phyloP scores from a whole-genome alignment of 2,113 vertebrate species.

The Zingel zingel region DNA sequence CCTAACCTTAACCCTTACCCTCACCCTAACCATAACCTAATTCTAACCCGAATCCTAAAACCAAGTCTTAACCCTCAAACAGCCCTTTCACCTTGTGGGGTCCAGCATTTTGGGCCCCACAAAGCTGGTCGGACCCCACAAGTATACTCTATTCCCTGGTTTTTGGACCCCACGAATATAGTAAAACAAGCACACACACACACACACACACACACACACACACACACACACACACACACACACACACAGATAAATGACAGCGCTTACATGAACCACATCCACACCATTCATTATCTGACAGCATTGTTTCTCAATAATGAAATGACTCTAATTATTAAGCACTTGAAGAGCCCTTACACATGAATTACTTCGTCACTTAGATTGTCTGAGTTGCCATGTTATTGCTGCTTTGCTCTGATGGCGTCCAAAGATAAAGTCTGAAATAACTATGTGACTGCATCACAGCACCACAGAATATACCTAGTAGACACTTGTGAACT shows the following conservation, averaged over 20 bases:
- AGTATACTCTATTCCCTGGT: too few species aligned
- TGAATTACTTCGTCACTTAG: constrained; percentile 17
- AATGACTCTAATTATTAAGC: constrained; percentile 34
- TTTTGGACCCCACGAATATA: too few species aligned
- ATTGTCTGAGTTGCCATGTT: constrained; percentile 12
- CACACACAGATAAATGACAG: constrained; percentile 24
- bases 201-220: constrained; percentile 11
- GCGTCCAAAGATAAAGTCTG: constrained; percentile 3
- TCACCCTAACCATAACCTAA: too few species aligned
- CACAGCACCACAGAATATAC: background rate
- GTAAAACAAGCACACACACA: constrained; percentile 27
- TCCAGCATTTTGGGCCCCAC: too few species aligned
- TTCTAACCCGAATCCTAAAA: too few species aligned
- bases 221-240: constrained; percentile 37
- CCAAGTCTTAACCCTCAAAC: too few species aligned
- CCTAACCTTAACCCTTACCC: too few species aligned
- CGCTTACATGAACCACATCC: constrained; percentile 4
- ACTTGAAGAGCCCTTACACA: constrained; percentile 29
- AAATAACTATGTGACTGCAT: background rate
- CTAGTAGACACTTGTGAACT: background rate
- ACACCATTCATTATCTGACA: constrained; percentile 28
- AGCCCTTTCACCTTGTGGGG: too few species aligned
- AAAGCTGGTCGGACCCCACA: too few species aligned
- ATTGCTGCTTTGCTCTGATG: background rate
- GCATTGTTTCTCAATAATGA: constrained; percentile 42